Conservation (phyloP, 1,140 invertebrate genomes). For the Drosophila pandora region DNA sequence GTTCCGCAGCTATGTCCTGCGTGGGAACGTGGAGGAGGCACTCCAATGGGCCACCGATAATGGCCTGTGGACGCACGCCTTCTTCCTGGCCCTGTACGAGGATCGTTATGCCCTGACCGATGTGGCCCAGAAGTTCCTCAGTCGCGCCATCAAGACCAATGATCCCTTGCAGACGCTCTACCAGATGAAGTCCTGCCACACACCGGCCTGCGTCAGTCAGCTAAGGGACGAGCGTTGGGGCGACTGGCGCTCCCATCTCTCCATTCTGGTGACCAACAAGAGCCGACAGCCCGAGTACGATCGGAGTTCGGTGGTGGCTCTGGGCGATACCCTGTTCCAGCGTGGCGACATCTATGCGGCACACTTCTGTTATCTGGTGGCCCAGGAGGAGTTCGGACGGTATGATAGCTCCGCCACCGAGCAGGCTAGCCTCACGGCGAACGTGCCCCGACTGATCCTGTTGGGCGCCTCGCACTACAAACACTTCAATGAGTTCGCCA, state of each 20-base stretch:
- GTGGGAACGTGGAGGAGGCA: constrained; percentile 94
- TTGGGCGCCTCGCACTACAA: constrained; percentile 89
- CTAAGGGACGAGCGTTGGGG: constrained; percentile 95
- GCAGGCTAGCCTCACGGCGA: constrained; percentile 63
- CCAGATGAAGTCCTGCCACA: constrained; percentile 93
- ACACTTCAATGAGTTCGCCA: constrained; percentile 89
- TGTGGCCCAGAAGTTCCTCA: constrained; percentile 94
- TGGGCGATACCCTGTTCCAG: constrained; percentile 88
- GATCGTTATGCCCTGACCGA: constrained; percentile 94
- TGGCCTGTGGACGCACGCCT: constrained; percentile 96
- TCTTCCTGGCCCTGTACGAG: constrained; percentile 95
- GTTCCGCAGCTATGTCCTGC: constrained; percentile 93
- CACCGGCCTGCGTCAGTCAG: constrained; percentile 93
- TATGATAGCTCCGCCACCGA: constrained; percentile 83
- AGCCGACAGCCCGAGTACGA: constrained; percentile 92
- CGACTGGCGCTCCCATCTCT: constrained; percentile 97
- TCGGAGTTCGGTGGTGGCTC: constrained; percentile 91
- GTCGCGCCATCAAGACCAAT: constrained; percentile 91
- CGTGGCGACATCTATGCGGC: constrained; percentile 93
- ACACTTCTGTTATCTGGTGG: constrained; percentile 97
- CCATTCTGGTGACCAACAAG: constrained; percentile 96
- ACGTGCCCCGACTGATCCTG: constrained; percentile 88
- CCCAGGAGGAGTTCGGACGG: constrained; percentile 89
- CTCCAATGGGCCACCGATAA: constrained; percentile 94
- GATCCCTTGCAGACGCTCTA: constrained; percentile 97